Evolutionary conservation across 2,888 invertebrate species (phyloP), one percentile per base, ranked within the genome.

Genomic region (Scaptomyza caliginosa): DNA sequence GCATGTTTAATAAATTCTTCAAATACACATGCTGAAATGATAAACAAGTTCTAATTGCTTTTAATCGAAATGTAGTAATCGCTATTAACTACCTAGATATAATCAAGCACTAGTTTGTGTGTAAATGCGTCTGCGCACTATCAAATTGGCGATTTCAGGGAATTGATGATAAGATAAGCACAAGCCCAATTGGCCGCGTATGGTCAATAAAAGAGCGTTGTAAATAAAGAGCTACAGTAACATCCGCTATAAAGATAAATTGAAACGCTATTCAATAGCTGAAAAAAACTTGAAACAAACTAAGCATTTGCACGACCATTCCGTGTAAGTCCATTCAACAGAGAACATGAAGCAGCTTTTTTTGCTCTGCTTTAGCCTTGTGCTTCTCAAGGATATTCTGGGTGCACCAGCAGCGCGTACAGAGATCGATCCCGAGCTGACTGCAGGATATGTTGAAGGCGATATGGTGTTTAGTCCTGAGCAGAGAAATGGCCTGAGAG

Each of bases 361-460:
- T 0, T 10, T 39, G 13, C 5, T 38, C 16, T 8, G 16, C 1
- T 10, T 58, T 21, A 10, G 17, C 19, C 13, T 51, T n/a, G 16
- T 57, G 11, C 34, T 56, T 0, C 11, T 42, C 1, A 21, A 17
- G 13, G 16, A 10, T 23, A 17, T 7, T 30, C 3, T 36, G 5
- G 64, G 68, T 19, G 76, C 68, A 24, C 66, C 76, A 17, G n/a
- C 55, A 6, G 7, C 0, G 6, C 58, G 32, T 2, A n/a, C 6
- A 2, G 74, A 65, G 39, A 11, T 38, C 3, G 95, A 96, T 87
- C 95, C 95, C 0, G 96, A 96, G 84, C 95, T 96, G 83, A 90
- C 94, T 73, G 95, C 95, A 0, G 94, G 93, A 16, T 95, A 95
- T 77, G 93, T 93, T 0, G 94, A 96, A 88, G 95, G 95, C 2